Conservation (phyloP, 1,140 invertebrate species). For the Drosophila orena region DNA sequence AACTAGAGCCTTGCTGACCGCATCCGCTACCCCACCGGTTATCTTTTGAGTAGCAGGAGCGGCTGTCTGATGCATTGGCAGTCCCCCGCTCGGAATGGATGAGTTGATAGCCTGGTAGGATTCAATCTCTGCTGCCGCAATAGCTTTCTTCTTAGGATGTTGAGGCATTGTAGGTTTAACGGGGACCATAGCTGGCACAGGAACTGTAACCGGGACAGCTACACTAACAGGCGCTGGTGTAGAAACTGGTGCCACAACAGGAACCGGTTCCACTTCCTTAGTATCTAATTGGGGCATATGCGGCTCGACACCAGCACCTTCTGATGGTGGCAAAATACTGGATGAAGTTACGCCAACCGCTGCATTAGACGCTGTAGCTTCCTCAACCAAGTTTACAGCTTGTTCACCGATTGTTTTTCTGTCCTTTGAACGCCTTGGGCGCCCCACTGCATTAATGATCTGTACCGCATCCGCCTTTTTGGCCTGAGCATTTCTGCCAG, state of each 20-base stretch:
- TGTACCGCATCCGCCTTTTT: constrained; percentile 52
- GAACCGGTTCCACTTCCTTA: constrained; percentile 26
- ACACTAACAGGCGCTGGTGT: constrained; percentile 3
- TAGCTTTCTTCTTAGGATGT: constrained; percentile 81
- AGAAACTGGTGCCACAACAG: not conserved
- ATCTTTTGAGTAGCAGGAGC: constrained; percentile 78
- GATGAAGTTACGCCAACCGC: not conserved
- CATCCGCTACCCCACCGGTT: constrained; percentile 76
- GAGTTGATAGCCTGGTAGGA: constrained; percentile 69
- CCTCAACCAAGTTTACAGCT: constrained; percentile 86
- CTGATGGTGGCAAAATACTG: not conserved
- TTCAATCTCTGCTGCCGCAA: constrained; percentile 80
- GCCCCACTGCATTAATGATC: constrained; percentile 87
- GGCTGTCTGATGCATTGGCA: constrained; percentile 75
- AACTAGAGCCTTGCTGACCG: constrained; percentile 86
- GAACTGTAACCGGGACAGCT: constrained; percentile 14
- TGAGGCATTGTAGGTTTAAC: constrained; percentile 66
- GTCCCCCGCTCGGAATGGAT: constrained; percentile 51
- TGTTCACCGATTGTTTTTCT: constrained; percentile 88
- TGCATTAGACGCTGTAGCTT: constrained; percentile 55
- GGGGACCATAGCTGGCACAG: constrained; percentile 18
- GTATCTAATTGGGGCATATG: constrained; percentile 45
- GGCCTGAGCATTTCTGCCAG: constrained; percentile 65
- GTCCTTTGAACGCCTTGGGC: constrained; percentile 86
- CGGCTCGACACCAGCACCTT: constrained; percentile 5